Evolutionary conservation across 2,888 invertebrate species (phyloP).

Genomic region (Adela reaumurella): DNA sequence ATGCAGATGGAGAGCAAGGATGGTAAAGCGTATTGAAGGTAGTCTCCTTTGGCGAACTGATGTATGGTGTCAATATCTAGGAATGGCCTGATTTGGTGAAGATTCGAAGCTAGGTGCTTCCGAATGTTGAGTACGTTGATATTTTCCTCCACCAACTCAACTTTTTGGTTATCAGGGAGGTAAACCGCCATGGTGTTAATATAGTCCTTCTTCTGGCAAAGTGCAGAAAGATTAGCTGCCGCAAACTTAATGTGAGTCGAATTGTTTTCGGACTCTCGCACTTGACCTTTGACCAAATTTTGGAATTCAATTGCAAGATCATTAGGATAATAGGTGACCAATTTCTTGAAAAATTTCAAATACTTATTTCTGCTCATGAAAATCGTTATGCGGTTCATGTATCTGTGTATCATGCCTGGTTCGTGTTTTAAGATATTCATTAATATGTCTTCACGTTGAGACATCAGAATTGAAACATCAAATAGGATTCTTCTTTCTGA

Average conservation of each 20-base stretch:
- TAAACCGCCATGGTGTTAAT: background rate
- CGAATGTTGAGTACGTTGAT: constrained; percentile 3
- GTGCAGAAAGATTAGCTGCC: background rate
- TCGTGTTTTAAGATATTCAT: background rate
- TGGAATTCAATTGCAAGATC: background rate
- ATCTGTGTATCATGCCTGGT: background rate
- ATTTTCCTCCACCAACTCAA: constrained; percentile 2
- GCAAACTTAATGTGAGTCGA: background rate
- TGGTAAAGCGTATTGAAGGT: constrained; percentile 1
- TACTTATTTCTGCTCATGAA: background rate
- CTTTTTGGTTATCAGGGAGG: background rate
- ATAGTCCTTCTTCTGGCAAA: background rate
- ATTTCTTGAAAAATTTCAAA: too few species aligned
- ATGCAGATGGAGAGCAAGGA: constrained; percentile 1
- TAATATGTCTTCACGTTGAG: background rate
- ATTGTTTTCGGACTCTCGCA: background rate
- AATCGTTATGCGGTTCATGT: background rate
- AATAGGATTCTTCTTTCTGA: background rate
- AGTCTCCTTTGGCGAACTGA: constrained; percentile 1
- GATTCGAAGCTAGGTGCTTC: constrained; percentile 7
- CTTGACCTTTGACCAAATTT: background rate
- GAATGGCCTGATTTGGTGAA: constrained; percentile 8
- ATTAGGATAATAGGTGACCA: background rate
- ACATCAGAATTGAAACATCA: background rate
- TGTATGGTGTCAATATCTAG: constrained; percentile 2